Evolutionary conservation across 2,113 vertebrate genomes (phyloP).

Genomic region (Corythornis vintsioides): DNA sequence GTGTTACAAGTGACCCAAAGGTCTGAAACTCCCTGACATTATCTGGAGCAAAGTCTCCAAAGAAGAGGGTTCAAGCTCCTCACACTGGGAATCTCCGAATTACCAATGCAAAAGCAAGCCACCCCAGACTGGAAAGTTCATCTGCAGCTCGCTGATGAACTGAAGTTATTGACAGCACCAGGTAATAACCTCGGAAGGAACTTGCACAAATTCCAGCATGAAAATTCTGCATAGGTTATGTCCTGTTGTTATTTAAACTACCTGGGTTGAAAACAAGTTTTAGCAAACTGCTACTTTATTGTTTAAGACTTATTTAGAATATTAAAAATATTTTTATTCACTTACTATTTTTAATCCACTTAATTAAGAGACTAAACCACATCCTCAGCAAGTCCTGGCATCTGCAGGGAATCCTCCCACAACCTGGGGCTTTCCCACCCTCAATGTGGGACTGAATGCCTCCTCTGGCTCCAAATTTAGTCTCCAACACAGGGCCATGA

Average conservation of each 20-base stretch:
- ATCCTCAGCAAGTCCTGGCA: neutral
- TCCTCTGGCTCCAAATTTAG: neutral
- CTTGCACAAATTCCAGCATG: neutral
- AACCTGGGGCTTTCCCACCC: neutral
- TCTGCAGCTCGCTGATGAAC: neutral
- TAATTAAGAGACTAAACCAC: neutral
- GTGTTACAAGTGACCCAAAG: neutral
- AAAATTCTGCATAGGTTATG: neutral
- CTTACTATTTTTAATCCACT: too few species aligned
- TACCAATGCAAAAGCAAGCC: neutral
- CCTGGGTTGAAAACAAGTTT: neutral
- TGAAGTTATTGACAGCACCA: neutral
- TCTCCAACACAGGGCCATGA: fast-evolving
- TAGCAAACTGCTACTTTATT: neutral
- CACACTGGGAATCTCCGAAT: neutral
- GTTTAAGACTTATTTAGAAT: neutral
- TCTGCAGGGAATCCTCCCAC: fast-evolving
- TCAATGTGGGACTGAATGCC: fast-evolving
- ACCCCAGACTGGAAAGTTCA: neutral
- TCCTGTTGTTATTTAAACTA: neutral
- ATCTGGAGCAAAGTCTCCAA: neutral
- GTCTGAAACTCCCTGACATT: neutral
- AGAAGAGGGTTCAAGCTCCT: neutral
- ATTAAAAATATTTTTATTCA: neutral
- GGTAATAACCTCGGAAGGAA: neutral